phyloP scores from a whole-genome alignment of 53 echinoderm and acorn worm species.

The Pentamera pediparva region DNA sequence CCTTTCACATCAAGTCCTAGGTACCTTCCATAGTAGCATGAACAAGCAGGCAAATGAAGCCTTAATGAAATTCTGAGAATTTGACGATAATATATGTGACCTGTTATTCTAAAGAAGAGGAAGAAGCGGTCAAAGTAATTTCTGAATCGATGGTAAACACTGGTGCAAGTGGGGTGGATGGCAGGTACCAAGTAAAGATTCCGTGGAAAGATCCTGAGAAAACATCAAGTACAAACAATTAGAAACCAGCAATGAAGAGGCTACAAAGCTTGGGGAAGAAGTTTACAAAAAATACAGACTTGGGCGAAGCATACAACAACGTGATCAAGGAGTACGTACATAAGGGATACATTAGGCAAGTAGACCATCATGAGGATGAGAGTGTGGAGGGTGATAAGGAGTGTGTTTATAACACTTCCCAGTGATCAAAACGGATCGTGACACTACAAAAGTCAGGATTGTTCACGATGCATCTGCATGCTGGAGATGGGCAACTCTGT shows the following conservation, averaged over 20 bases:
- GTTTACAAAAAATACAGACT: not conserved
- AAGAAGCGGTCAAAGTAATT: conserved; percentile 9
- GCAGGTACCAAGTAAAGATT: conserved; percentile 21
- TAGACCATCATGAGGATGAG: not conserved
- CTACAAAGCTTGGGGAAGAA: conserved; percentile 15
- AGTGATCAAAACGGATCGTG: not conserved
- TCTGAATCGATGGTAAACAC: conserved; percentile 1
- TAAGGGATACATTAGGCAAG: conserved; percentile 14
- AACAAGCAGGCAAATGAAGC: not conserved
- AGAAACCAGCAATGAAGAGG: conserved; percentile 13
- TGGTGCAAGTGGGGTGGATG: not conserved
- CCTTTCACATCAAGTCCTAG: not conserved
- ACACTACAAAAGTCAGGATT: conserved; percentile 29
- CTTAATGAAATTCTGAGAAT: conserved; percentile 12
- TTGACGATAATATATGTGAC: not conserved
- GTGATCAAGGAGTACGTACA: conserved; percentile 1
- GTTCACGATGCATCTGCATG: conserved; percentile 35
- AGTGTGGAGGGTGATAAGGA: not conserved
- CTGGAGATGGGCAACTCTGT: not conserved
- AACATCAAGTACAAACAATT: conserved; percentile 4
- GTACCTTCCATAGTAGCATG: not conserved
- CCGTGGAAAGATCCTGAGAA: conserved; percentile 29
- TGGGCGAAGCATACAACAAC: conserved; percentile 8
- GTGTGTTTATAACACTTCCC: conserved; percentile 11
- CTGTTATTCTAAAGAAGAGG: conserved; percentile 5